A percentile compares a stretch with the other conserved stretches of the same genome.
Evolutionary conservation across 2,888 invertebrate species (phyloP).

Genomic region (Neoitamus cyanurus): DNA sequence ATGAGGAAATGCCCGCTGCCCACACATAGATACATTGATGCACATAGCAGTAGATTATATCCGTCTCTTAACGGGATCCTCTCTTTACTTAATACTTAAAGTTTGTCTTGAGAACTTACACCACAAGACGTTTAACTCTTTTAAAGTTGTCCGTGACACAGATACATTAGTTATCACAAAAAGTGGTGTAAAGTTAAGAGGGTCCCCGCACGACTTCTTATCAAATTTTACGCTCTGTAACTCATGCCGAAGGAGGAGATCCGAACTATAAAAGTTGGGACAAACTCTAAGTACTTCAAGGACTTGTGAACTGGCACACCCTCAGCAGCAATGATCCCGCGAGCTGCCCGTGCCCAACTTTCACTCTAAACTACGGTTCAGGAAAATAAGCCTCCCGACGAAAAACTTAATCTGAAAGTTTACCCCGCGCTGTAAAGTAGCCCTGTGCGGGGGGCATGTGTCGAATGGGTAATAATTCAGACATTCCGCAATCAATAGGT

Average conservation of each 20-base stretch:
- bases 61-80: neutral
- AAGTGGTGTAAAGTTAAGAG: neutral
- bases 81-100: neutral
- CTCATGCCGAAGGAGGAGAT: neutral
- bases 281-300: neutral
- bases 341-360: neutral
- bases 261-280: neutral
- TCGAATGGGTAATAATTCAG: neutral
- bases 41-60: neutral
- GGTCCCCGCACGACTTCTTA: conserved; percentile 1
- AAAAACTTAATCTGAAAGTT: conserved; percentile 8
- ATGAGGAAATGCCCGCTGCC: neutral
- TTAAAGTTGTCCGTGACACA: neutral
- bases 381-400: neutral
- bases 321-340: neutral
- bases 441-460: neutral
- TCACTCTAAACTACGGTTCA: neutral
- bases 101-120: neutral
- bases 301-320: neutral
- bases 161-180: neutral
- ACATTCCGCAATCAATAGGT: neutral
- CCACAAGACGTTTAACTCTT: neutral
- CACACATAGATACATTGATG: neutral
- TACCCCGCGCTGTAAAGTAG: neutral
- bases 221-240: conserved; percentile 1